Base-by-base conservation (phyloP, 2,113 vertebrate genomes). In the Acrocephalus arundinaceus region DNA sequence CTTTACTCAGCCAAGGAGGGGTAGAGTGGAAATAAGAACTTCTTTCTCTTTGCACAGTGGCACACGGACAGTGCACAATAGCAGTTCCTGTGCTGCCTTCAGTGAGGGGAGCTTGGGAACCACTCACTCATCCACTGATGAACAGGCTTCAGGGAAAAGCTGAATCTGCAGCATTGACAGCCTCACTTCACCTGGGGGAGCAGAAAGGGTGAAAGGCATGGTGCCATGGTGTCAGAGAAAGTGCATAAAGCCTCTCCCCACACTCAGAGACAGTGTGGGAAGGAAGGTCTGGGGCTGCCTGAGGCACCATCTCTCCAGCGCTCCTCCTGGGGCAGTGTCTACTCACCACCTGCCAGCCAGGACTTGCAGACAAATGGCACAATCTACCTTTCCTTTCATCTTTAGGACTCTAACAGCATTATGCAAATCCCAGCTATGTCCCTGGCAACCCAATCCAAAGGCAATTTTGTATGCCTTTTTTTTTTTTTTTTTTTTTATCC, bases 401-500 rank as follows among this genome's bases (percentile, higher is more conserved):
- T 96, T 80, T 35, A 54, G 87, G 62, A 66, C 52, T 83, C 41
- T 75, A 91, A 96, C 75, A 89, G 70, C 79, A 96, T 96, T 96
- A 96, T 96, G 94, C 90, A 96, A 97, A 97, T 96, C 94, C 88
- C 75, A 77, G 85, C 77, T 66, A 79, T 22, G 93, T 70, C 85
- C 93, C 83, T 96, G 85, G 95, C 94, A 95, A 96, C 89, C 17
- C 73, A 78, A 48, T 81, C 85, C 87, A 93, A 94, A 95, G 46
- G 62, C 92, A 95, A 95, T 97, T 94, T 94, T 95, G 37, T 95
- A 93, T 92, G 93, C 90, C 5, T 67, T 66, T 33, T 72, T 77
- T 84, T 71, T 61, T 72, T 77, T 84, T 71, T 61, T 35, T 35
- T 35, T 35, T 35, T 35, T 35, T 35, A 35, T 68, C 10, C 37